A percentile compares a stretch with the other conserved stretches of the same genome.
These are phyloP conservation scores for Drosophila multiciliata DNA, from an alignment of 2,888 invertebrate species.

Conservation along the genomic window DNA sequence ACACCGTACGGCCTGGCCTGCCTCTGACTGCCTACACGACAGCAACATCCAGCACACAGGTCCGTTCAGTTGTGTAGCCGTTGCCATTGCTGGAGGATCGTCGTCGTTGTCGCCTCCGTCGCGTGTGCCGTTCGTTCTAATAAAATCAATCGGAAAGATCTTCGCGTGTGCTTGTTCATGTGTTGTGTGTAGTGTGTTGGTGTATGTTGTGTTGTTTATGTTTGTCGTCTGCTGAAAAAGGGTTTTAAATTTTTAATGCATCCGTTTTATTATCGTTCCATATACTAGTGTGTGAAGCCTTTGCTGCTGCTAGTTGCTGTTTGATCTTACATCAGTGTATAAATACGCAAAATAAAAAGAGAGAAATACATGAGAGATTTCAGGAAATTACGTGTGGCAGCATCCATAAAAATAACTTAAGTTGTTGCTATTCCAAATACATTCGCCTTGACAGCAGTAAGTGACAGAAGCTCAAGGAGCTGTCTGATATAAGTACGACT, in stretches of 20 bases:
- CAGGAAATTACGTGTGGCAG: constrained; percentile 62
- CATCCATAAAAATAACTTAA: constrained; percentile 67
- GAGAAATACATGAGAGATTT: constrained; percentile 26
- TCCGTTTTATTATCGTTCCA: constrained; percentile 74
- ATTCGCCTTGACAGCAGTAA: constrained; percentile 69
- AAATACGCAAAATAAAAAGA: constrained; percentile 41
- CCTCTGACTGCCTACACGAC: constrained; percentile 48
- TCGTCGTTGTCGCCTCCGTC: constrained; percentile 28
- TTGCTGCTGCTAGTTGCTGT: constrained; percentile 59
- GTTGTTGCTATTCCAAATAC: constrained; percentile 65
- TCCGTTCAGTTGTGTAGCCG: constrained; percentile 61
- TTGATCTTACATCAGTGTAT: constrained; percentile 66
- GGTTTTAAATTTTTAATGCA: constrained; percentile 72
- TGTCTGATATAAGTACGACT: constrained; percentile 52
- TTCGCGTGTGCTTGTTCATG: constrained; percentile 46
- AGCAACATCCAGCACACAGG: constrained; percentile 32
- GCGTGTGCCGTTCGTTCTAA: constrained; percentile 70
- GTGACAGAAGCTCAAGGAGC: constrained; percentile 67
- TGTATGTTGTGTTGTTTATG: constrained; percentile 53
- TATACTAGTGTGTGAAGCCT: constrained; percentile 52
- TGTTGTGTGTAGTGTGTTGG: constrained; percentile 24
- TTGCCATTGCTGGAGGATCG: constrained; percentile 69
- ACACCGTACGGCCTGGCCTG: constrained; percentile 47
- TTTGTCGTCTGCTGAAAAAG: constrained; percentile 55
- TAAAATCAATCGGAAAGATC: constrained; percentile 72